These are phyloP conservation scores for Sprattus sprattus DNA, from an alignment of 2,113 vertebrate species.

Conservation along the genomic window DNA sequence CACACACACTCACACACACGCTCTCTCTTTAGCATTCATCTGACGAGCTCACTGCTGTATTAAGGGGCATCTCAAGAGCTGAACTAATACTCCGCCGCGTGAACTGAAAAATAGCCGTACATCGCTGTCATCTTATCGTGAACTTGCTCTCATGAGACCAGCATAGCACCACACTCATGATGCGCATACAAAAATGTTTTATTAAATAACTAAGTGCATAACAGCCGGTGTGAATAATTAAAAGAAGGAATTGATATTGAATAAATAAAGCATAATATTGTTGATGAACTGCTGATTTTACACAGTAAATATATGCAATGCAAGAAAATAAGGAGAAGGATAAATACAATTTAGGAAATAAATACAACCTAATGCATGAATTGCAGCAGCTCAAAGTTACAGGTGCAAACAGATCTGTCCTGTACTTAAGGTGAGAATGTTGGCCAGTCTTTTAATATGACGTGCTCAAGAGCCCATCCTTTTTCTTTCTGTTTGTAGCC, in stretches of 20 bases:
- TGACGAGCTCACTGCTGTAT: conserved; percentile 41
- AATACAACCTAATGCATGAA: background rate
- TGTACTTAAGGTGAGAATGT: background rate
- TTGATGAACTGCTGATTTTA: background rate
- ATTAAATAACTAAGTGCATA: background rate
- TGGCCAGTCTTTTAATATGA: background rate
- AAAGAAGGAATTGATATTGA: background rate
- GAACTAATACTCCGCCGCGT: conserved; percentile 38
- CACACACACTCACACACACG: too few species aligned
- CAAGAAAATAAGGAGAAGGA: too few species aligned
- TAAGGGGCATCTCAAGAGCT: background rate
- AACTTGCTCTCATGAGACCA: background rate
- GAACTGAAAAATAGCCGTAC: conserved; percentile 38
- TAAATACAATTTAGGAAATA: background rate
- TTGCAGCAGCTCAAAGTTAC: background rate
- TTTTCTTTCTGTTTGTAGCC: background rate
- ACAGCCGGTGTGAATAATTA: background rate
- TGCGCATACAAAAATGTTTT: background rate
- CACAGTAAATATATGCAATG: too few species aligned
- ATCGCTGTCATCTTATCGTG: conserved; percentile 45
- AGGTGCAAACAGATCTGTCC: background rate
- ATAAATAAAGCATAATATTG: background rate
- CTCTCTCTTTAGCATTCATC: conserved; percentile 64
- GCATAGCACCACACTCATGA: background rate
- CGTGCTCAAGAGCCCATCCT: background rate